Conservation (phyloP, 2,113 vertebrate species). For the Pelusios castaneus region DNA sequence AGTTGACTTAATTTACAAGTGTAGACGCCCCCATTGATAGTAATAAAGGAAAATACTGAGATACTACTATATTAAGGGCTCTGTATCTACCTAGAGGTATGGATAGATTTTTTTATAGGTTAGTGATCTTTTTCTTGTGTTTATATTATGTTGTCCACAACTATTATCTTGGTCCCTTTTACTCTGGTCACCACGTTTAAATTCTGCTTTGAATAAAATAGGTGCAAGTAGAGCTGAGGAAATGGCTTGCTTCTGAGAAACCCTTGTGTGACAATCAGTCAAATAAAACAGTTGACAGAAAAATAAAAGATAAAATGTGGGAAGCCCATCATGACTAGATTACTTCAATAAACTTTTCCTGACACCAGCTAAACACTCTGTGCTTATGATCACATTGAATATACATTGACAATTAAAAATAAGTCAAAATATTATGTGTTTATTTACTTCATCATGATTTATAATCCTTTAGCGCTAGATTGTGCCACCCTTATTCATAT, state of each 20-base stretch:
- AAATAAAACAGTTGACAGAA: not conserved
- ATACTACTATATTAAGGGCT: no score
- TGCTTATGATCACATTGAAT: not conserved
- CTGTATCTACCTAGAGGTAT: no score
- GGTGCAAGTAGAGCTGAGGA: conserved; percentile 1
- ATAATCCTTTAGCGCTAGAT: not conserved
- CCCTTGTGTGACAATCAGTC: not conserved
- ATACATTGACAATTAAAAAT: not conserved
- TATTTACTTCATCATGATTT: not conserved
- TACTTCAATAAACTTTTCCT: not conserved
- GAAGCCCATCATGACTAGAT: not conserved
- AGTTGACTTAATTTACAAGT: no score
- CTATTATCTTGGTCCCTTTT: not conserved
- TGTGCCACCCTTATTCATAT: not conserved
- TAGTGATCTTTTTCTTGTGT: not conserved
- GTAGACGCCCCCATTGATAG: no score
- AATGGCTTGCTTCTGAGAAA: not conserved
- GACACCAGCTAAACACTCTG: not conserved
- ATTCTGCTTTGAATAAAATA: conserved; percentile 36
- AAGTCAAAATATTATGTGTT: not conserved
- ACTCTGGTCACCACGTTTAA: not conserved
- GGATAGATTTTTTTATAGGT: no score
- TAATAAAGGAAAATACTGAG: no score
- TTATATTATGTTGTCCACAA: not conserved
- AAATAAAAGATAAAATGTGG: not conserved